phyloP scores from a whole-genome alignment of 2,797 vertebrate genomes.

The Poeciliopsis gracilis region DNA sequence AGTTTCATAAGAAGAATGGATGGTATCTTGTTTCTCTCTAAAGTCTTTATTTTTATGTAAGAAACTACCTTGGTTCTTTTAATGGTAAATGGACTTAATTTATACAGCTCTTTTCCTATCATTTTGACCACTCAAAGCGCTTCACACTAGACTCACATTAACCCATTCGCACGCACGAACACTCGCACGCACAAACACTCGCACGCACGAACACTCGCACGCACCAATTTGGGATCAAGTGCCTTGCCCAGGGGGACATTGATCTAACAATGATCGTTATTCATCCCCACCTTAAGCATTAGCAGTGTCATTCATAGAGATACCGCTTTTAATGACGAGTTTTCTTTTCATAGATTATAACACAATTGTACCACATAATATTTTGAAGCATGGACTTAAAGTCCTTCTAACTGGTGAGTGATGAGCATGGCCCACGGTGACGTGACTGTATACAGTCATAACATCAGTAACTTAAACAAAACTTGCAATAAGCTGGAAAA shows the following conservation, averaged over 20 bases:
- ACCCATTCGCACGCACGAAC: too few relatives aligned
- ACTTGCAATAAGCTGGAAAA: slow-evolving; percentile 12
- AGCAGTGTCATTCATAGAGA: not conserved
- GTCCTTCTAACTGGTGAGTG: slow-evolving; percentile 35
- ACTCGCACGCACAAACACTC: too few relatives aligned
- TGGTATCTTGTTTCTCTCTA: slow-evolving; percentile 32
- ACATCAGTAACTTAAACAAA: slow-evolving; percentile 39
- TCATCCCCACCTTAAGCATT: not conserved
- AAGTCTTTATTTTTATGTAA: slow-evolving; percentile 32
- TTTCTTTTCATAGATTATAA: not conserved
- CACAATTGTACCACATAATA: slow-evolving; percentile 48
- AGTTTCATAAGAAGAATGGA: slow-evolving; percentile 26
- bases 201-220: too few relatives aligned
- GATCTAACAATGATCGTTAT: not conserved
- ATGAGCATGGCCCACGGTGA: slow-evolving; percentile 44
- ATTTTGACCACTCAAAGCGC: too few relatives aligned
- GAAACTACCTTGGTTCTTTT: slow-evolving; percentile 1
- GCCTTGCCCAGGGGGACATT: too few relatives aligned
- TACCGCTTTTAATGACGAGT: slow-evolving; percentile 1
- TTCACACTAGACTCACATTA: too few relatives aligned
- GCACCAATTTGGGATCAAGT: too few relatives aligned
- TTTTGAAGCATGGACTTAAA: slow-evolving; percentile 48
- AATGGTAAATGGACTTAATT: not conserved
- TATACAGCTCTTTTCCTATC: too few relatives aligned
- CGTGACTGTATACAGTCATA: slow-evolving; percentile 44